phyloP scores from a whole-genome alignment of 2,888 invertebrate species.

The Cataglyphis livida region DNA sequence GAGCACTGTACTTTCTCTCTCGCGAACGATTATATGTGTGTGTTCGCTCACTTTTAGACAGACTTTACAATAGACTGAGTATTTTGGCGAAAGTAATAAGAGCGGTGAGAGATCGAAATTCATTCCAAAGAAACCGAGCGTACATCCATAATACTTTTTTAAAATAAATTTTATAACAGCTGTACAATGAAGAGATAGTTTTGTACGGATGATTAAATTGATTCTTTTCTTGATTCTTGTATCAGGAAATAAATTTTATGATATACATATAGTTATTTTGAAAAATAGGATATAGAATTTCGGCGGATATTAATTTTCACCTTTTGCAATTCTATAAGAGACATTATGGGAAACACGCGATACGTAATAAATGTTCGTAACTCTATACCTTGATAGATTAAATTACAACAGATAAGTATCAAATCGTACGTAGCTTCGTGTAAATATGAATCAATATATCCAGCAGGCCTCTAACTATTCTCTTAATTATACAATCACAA shows the following conservation, averaged over 20 bases:
- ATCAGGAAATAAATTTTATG: conserved; percentile 65
- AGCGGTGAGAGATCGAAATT: conserved; percentile 36
- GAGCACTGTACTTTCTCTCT: conserved; percentile 36
- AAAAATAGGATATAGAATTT: conserved; percentile 49
- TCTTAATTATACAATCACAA: conserved; percentile 54
- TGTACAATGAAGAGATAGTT: conserved; percentile 55
- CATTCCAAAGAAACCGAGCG: not conserved
- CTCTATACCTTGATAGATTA: conserved; percentile 19
- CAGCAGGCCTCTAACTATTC: conserved; percentile 39
- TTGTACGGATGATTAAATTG: conserved; percentile 45
- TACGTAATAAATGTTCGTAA: conserved; percentile 21
- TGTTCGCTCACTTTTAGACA: conserved; percentile 51
- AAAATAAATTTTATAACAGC: conserved; percentile 43
- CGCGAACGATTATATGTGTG: conserved; percentile 32
- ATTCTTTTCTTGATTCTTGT: conserved; percentile 48
- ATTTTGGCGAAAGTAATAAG: conserved; percentile 52
- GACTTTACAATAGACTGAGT: conserved; percentile 51
- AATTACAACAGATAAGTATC: conserved; percentile 47
- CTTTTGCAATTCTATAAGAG: conserved; percentile 17
- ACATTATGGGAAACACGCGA: conserved; percentile 12
- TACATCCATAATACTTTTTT: conserved; percentile 24
- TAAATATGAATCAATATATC: conserved; percentile 48
- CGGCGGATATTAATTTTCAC: conserved; percentile 40
- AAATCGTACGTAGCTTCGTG: conserved; percentile 35
- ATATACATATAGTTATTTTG: conserved; percentile 42